These are phyloP conservation scores for Sphaerophoria taeniata DNA, from an alignment of 2,888 invertebrate species.

Conservation along the genomic window DNA sequence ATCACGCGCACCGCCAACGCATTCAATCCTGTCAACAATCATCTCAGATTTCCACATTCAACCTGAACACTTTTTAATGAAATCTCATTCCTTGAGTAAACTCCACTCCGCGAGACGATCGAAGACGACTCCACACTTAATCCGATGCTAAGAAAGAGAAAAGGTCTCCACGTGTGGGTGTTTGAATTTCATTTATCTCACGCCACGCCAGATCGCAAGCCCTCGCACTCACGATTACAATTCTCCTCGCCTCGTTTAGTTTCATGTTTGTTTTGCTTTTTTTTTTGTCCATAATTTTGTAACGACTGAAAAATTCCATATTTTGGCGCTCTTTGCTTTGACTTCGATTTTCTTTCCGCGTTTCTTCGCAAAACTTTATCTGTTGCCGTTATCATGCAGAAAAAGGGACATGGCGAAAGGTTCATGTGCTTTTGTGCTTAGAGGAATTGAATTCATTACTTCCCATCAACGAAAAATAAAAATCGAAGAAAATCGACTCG, in stretches of 20 bases:
- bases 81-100: neutral
- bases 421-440: neutral
- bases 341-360: constrained; percentile 43
- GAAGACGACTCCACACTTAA: neutral
- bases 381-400: constrained; percentile 47
- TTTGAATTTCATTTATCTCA: constrained; percentile 59
- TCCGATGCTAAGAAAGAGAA: neutral
- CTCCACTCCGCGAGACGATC: neutral
- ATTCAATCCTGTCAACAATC: constrained; percentile 65
- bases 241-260: neutral
- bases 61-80: neutral
- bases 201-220: constrained; percentile 53
- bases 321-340: constrained; percentile 63
- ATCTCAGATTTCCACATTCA: constrained; percentile 38
- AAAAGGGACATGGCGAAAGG: constrained; percentile 24
- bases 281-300: neutral
- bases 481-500: neutral
- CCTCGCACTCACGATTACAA: constrained; percentile 16
- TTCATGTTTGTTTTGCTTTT: neutral
- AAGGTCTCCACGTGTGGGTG: constrained; percentile 53
- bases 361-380: neutral
- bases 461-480: neutral
- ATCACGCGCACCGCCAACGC: constrained; percentile 37
- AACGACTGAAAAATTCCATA: constrained; percentile 66
- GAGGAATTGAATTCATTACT: neutral